These are phyloP conservation scores for Drosophila jambulina DNA, from an alignment of 1,140 invertebrate genomes.

Conservation along the genomic window DNA sequence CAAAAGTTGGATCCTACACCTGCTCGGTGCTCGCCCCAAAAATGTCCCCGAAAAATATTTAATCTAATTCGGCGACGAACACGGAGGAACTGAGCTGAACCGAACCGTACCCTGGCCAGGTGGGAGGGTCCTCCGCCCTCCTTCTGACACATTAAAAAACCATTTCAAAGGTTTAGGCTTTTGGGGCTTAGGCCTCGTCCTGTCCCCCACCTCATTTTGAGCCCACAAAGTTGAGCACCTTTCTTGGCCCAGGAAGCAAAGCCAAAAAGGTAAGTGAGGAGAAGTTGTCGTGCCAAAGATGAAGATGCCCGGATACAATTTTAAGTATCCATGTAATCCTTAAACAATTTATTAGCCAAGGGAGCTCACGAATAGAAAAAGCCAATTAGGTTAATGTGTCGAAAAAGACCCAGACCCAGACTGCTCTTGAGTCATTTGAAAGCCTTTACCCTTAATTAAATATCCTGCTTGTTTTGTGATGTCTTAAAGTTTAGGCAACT, in stretches of 20 bases:
- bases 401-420: constrained; percentile 3
- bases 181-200: constrained; percentile 16
- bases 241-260: constrained; percentile 42
- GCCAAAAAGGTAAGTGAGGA: constrained; percentile 57
- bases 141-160: constrained; percentile 50
- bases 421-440: neutral
- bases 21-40: constrained; percentile 13
- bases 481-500: neutral
- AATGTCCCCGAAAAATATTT: constrained; percentile 55
- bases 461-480: neutral
- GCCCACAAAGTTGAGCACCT: constrained; percentile 54
- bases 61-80: constrained; percentile 57
- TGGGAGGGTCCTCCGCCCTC: neutral
- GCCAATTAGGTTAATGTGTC: constrained; percentile 76
- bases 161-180: constrained; percentile 56
- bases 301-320: constrained; percentile 59
- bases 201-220: neutral
- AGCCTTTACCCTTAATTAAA: constrained; percentile 20
- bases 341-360: constrained; percentile 69
- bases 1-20: constrained; percentile 17
- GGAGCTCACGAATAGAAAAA: constrained; percentile 12
- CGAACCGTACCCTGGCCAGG: neutral
- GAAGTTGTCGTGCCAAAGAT: constrained; percentile 40
- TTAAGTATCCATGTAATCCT: constrained; percentile 66
- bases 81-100: constrained; percentile 17